phyloP scores from a whole-genome alignment of 2,113 vertebrate species.

The Canis aureus region DNA sequence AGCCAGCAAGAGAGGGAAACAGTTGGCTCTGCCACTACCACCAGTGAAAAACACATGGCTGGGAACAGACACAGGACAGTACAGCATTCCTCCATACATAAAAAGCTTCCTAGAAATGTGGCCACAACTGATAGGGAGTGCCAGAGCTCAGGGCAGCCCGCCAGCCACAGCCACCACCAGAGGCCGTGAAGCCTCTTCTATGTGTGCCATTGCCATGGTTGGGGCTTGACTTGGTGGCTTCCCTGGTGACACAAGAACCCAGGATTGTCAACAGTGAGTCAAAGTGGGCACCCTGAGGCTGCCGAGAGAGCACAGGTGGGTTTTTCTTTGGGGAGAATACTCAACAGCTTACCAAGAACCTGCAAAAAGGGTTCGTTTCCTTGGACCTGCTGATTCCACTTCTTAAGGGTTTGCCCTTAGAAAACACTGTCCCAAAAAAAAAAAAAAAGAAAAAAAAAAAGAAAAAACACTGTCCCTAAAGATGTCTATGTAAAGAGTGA shows the following conservation, averaged over 20 bases:
- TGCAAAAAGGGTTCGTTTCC: neutral
- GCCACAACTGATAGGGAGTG: neutral
- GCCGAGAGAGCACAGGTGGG: no score
- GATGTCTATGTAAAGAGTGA: neutral
- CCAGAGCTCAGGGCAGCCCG: neutral
- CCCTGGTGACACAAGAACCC: neutral
- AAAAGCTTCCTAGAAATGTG: neutral
- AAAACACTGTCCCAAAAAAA: no score
- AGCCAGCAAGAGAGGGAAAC: neutral
- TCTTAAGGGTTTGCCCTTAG: neutral
- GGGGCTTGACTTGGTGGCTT: no score
- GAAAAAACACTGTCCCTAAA: neutral
- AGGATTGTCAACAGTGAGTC: neutral
- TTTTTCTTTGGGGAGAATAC: no score
- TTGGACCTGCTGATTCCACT: neutral
- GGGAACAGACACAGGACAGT: neutral
- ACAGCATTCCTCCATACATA: neutral
- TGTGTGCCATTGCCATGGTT: no score
- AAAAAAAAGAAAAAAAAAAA: no score
- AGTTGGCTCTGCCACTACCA: no score
- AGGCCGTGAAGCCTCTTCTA: no score
- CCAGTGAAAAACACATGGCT: neutral
- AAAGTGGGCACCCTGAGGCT: neutral
- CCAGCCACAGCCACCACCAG: rapidly evolving
- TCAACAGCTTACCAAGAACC: neutral